Conservation (phyloP, 2,888 invertebrate genomes). For the Pinctada fucata region DNA sequence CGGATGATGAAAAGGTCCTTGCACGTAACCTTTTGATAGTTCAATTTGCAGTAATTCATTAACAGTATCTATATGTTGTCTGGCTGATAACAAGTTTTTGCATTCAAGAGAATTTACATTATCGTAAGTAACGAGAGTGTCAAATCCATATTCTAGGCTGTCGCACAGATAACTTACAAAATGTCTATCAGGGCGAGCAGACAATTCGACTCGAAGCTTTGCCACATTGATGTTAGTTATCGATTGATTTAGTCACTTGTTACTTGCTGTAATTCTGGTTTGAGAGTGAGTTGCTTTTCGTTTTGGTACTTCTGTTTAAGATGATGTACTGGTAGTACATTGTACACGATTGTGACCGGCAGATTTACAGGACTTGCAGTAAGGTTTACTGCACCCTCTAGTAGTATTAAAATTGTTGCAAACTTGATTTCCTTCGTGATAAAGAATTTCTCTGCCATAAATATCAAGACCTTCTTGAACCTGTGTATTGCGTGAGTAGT, state of each 20-base stretch:
- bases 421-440: slow-evolving; percentile 11
- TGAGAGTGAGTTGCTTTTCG: background rate
- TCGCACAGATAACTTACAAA: too few relatives aligned
- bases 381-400: slow-evolving; percentile 3
- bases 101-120: background rate
- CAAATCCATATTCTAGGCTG: too few relatives aligned
- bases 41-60: background rate
- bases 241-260: background rate
- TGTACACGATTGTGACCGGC: background rate
- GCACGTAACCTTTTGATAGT: slow-evolving; percentile 2
- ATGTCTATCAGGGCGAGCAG: too few relatives aligned
- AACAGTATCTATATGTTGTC: background rate
- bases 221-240: too few relatives aligned
- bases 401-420: slow-evolving; percentile 16
- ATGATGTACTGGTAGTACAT: slow-evolving; percentile 3
- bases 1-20: background rate
- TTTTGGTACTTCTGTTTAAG: background rate
- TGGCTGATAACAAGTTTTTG: background rate
- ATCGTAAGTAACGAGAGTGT: too few relatives aligned
- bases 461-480: background rate
- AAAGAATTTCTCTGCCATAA: slow-evolving; percentile 1
- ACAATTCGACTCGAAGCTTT: too few relatives aligned
- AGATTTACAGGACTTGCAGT: background rate
- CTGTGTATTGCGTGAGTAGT: background rate
- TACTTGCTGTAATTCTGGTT: background rate